Conservation (phyloP, 1,140 invertebrate genomes). For the Nylanderia fulva region DNA sequence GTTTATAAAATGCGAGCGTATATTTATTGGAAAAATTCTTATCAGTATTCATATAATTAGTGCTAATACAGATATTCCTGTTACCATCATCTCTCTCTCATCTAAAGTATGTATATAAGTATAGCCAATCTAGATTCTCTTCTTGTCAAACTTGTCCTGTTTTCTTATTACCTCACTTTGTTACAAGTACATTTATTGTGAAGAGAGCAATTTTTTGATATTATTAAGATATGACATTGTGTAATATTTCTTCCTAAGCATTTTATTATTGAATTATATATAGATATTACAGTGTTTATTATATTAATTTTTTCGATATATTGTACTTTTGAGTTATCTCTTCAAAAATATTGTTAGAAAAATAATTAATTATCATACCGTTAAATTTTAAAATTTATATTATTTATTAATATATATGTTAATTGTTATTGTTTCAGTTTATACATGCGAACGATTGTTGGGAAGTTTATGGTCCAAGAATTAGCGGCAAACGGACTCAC, state of each 20-base stretch:
- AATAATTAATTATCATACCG: neutral
- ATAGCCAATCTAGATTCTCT: neutral
- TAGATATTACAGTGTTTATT: neutral
- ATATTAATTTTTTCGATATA: neutral
- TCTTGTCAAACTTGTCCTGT: neutral
- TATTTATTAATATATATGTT: neutral
- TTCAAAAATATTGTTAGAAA: neutral
- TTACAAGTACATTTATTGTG: neutral
- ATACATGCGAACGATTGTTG: neutral
- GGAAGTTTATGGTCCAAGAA: constrained; percentile 9
- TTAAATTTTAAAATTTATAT: neutral
- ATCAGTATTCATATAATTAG: constrained; percentile 8
- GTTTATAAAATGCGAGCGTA: neutral
- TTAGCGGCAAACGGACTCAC: neutral
- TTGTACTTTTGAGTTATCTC: neutral
- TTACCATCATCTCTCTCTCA: neutral
- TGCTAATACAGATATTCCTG: neutral
- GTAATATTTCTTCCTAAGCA: neutral
- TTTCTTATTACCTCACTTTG: neutral
- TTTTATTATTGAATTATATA: neutral
- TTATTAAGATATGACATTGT: constrained; percentile 2
- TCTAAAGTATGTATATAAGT: constrained; percentile 13
- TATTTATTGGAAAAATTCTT: constrained; percentile 1
- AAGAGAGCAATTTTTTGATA: neutral
- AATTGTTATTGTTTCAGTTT: neutral